phyloP scores from a whole-genome alignment of 2,888 invertebrate genomes.

The Conistra vaccinii region DNA sequence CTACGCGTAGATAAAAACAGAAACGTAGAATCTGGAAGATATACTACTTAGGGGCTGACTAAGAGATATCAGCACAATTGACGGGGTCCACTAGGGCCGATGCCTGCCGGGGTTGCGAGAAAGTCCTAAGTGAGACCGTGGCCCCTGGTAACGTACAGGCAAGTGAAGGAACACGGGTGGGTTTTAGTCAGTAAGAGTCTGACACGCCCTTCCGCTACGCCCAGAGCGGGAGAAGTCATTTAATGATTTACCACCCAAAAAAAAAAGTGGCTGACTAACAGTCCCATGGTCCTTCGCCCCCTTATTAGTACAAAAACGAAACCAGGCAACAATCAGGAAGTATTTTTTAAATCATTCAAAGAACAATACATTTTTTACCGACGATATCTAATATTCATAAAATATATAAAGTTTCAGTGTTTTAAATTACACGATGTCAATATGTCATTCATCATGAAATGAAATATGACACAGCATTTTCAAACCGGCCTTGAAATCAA shows the following conservation, averaged over 20 bases:
- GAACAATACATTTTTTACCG: not conserved
- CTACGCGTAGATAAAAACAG: not conserved
- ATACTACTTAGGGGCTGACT: not conserved
- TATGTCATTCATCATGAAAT: constrained; percentile 15
- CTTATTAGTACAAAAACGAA: not conserved
- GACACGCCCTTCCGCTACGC: no score
- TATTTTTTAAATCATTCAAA: not conserved
- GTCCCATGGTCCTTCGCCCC: not conserved
- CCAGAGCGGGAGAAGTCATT: no score
- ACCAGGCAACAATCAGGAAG: constrained; percentile 3
- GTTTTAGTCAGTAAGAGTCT: no score
- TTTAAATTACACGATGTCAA: constrained; percentile 46
- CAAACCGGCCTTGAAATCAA: constrained; percentile 35
- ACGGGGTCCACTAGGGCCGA: no score
- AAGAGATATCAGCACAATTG: no score
- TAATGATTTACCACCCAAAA: no score
- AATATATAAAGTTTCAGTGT: constrained; percentile 37
- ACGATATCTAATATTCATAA: constrained; percentile 14
- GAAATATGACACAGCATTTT: constrained; percentile 32
- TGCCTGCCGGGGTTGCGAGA: no score
- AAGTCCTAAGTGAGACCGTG: no score
- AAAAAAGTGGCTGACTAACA: no score
- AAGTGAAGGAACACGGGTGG: no score
- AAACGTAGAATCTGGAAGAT: not conserved
- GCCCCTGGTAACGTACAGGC: no score